Conservation (phyloP, 2,797 vertebrate genomes). For the Picus viridis region DNA sequence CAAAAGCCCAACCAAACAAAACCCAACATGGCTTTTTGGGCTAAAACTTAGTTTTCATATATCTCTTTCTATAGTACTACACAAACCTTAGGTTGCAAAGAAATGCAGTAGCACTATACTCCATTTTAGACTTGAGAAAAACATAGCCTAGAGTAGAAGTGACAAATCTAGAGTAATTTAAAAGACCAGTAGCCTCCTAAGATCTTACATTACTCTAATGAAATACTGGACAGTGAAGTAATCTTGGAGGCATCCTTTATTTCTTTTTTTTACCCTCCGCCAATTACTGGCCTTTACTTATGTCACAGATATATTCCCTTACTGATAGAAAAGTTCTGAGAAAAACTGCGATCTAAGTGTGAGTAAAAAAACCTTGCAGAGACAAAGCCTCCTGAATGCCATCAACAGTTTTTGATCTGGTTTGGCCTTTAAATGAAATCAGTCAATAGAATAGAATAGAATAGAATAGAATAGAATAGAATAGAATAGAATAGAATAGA, state of each 20-base stretch:
- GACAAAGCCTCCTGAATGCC: rapidly evolving
- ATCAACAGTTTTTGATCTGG: background rate
- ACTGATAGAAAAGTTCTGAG: background rate
- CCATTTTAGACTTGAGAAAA: background rate
- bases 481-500: no score
- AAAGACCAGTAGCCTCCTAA: background rate
- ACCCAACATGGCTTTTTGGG: background rate
- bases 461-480: no score
- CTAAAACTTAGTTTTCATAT: background rate
- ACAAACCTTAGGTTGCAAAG: background rate
- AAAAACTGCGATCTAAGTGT: background rate
- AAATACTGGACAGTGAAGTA: background rate
- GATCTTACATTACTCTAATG: background rate
- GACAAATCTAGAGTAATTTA: background rate
- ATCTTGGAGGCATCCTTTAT: background rate
- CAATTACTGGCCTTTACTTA: background rate
- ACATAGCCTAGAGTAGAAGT: background rate
- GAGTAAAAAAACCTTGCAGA: background rate
- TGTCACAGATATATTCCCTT: background rate
- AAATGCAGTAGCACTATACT: background rate
- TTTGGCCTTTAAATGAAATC: background rate
- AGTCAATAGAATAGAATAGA: no score
- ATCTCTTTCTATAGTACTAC: background rate
- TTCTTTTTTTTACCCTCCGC: background rate
- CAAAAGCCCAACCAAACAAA: no score